Percentiles rank a stretch among this genome's conserved stretches.
Evolutionary conservation across 2,888 invertebrate species (phyloP).

Genomic region (Callosobruchus maculatus): DNA sequence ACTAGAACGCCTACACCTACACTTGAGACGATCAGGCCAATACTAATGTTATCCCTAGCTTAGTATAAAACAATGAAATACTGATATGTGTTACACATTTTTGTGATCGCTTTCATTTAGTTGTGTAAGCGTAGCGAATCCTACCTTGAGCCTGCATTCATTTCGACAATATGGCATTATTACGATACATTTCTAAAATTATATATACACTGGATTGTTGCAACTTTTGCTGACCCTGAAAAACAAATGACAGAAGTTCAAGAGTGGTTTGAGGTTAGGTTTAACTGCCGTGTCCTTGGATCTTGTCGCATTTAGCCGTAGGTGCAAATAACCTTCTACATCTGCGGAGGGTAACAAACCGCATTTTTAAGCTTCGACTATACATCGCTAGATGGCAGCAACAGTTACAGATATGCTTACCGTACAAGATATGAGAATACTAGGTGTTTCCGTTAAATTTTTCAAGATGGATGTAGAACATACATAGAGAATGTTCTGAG

Average conservation of each 20-base stretch:
- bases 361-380: neutral
- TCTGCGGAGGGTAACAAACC: too few species aligned
- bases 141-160: neutral
- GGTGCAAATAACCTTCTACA: neutral
- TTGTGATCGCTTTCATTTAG: neutral
- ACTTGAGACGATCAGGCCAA: slow-evolving; percentile 2
- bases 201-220: neutral
- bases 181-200: neutral
- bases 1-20: neutral
- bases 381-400: neutral
- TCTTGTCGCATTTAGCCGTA: neutral
- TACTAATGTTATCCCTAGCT: neutral
- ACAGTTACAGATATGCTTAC: too few species aligned
- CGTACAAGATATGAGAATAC: too few species aligned
- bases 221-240: neutral
- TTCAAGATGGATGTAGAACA: too few species aligned
- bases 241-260: neutral
- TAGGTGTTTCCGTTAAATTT: too few species aligned
- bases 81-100: neutral
- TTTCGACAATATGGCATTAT: neutral
- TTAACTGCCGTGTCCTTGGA: neutral
- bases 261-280: neutral
- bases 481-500: too few species aligned
- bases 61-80: neutral
- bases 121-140: neutral